Percentiles rank a stretch among this genome's conserved stretches.
Conservation (phyloP, 2,113 vertebrate genomes). For the Pterocles gutturalis region DNA sequence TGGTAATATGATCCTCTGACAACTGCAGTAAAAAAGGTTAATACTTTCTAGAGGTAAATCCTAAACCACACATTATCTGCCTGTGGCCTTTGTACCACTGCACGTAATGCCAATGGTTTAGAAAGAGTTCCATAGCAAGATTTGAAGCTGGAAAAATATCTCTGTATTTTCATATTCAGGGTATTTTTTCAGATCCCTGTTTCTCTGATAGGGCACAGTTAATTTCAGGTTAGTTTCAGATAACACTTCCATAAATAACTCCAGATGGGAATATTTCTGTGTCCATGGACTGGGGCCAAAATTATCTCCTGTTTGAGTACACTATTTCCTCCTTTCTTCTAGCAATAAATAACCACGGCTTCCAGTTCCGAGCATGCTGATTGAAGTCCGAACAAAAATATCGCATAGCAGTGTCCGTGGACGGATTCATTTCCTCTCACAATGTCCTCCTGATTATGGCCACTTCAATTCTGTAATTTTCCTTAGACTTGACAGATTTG, state of each 20-base stretch:
- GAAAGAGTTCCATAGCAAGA: not conserved
- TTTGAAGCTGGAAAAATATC: not conserved
- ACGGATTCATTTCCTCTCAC: not conserved
- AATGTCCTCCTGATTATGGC: not conserved
- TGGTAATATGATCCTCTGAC: not conserved
- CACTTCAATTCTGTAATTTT: not conserved
- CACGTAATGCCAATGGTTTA: not conserved
- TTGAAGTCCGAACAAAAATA: not conserved
- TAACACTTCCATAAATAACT: not conserved
- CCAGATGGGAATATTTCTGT: not conserved
- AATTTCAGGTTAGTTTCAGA: not conserved
- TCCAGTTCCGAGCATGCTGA: not conserved
- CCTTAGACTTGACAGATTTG: not conserved
- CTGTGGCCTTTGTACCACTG: not conserved
- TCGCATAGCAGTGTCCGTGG: rapidly evolving
- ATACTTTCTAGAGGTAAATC: not conserved
- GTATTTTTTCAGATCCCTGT: not conserved
- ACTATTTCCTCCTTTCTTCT: not conserved
- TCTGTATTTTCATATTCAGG: not conserved
- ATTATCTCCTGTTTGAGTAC: not conserved
- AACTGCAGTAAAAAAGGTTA: not conserved
- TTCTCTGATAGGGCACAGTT: not conserved
- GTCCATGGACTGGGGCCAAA: not conserved
- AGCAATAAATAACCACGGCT: not conserved
- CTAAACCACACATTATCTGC: not conserved